Base-by-base conservation (phyloP, 2,888 invertebrate genomes). In the Eustalomyia histrio region DNA sequence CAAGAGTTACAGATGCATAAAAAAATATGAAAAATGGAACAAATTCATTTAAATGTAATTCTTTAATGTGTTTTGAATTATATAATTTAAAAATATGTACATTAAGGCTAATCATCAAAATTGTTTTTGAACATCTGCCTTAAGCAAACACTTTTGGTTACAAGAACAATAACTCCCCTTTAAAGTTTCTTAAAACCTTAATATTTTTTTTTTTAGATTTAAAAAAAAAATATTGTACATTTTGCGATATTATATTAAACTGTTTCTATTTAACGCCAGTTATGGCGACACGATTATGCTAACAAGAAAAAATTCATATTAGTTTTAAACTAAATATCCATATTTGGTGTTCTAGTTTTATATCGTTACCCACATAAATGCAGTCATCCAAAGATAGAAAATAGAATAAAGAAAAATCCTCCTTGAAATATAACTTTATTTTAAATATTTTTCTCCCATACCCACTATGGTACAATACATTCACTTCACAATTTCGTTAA, bases 381-480 rank as follows among this genome's bases (percentile, higher is more conserved):
- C 43, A n/a, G 7, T n/a, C 43, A 47, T 12, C 43, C 43, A 47
- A 47, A n/a, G n/a, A 47, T 7, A 39, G 12, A 12, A 14, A 39
- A 39, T 12, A 50, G 50, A 63, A 47, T 47, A 63, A 16, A n/a
- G 16, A 21, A 14, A 18, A 57, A 67, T 57, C 43, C 24, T 43
- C 14, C 53, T 55, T 47, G 43, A 67, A 47, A 67, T 14, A 21
- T 21, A 53, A 33, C 53, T 65, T 47, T 43, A 21, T 39, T 61
- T 43, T 16, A 12, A 10, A 39, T 47, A n/a, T 9, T 6, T 12
- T 21, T 1, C 21, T 47, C 24, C 50, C 29, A 29, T 29, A 43
- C 6, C 35, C 18, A 14, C 10, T 52, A n/a, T 47, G 12, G 14
- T 39, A 39, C 1, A 5, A 35, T 12, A 24, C 67, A 8, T 65